Base-by-base conservation (phyloP, 2,888 invertebrate species). In the Furcula furcula region DNA sequence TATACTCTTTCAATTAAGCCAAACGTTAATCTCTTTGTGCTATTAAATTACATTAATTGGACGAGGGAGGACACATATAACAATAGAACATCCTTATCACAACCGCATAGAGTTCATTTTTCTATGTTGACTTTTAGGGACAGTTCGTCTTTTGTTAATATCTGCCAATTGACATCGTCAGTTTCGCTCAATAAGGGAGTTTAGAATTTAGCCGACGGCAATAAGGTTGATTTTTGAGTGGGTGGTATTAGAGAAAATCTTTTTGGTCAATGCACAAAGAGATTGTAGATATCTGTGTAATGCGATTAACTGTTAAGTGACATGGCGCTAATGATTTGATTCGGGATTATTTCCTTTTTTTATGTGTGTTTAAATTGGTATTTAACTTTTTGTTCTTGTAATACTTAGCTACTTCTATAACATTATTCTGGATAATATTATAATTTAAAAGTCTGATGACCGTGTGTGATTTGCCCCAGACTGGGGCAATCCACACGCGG, bases 1-100 rank as follows among this genome's bases (percentile, higher is more conserved):
- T 73, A 76, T 78, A 78, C 78, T 81, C 77, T 82, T 83, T 83
- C 83, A 83, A 86, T 86, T 86, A 84, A 82, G 67, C 61, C 68
- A 46, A 65, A 64, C 74, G 71, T 71, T 84, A 85, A 86, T 86
- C 87, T 77, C 81, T 75, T 71, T 73, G 75, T 74, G 77, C 80
- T 82, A 86, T 87, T 87, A 87, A 81, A 82, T 82, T 79, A 76
- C 84, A 77, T 80, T 88, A 88, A 88, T 88, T 87, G 87, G 83
- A 70, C 67, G 53, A 65, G 82, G 83, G 78, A 47, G 43, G 42
- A 44, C 57, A 55, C 56, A 41, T 42, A 54, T 51, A 56, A 48
- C 39, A 20, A 34, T 35, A 35, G 38, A 33, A 15, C 29, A 11
- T 46, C 58, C 50, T 39, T 70, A 74, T 55, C 29, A 10, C 39